Base-by-base conservation (phyloP, 2,797 vertebrate species). In the Salmo trutta region DNA sequence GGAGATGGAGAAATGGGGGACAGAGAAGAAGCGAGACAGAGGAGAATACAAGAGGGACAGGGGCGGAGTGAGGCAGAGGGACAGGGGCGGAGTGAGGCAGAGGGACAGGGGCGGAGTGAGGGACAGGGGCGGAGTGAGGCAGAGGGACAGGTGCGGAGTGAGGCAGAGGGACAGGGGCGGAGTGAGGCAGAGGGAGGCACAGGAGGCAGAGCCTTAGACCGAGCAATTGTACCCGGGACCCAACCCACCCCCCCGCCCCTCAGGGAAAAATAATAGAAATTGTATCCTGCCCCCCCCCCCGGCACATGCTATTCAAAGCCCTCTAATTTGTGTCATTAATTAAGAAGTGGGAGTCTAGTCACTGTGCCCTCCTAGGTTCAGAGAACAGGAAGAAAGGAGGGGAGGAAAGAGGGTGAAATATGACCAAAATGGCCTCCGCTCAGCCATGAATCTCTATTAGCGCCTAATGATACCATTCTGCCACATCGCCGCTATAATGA, bases 361-460 rank as follows among this genome's bases (percentile, higher is more conserved):
- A 47, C 31, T 27, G 71, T 70, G 41, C n/a, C 69, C 79, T 90
- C 82, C 71, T 83, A 56, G 52, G 77, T 53, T 75, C 29, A 53
- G 75, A 69, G 51, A 21, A 24, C 1, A 16, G 52, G 15, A 17
- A 8, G 81, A 79, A 76, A 82, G 74, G 31, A 79, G 75, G 29
- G 47, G 75, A 66, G 3, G 12, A 69, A 24, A 59, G 17, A 52
- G 24, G 51, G 24, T 4, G 65, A 0, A 12, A 53, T 79, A 83
- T 88, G 82, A 83, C 85, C 91, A 88, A 87, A 89, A 89, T 89
- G 83, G 86, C 87, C 74, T 83, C 85, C 88, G 81, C 84, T 92
- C 82, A n/a, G 33, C 88, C 90, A 93, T 94, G 93, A 93, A 94
- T 94, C 93, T 94, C 92, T 93, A 93, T 94, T 93, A 94, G 92